Conservation (phyloP, 2,113 vertebrate genomes). For the Myiopsitta monachus region DNA sequence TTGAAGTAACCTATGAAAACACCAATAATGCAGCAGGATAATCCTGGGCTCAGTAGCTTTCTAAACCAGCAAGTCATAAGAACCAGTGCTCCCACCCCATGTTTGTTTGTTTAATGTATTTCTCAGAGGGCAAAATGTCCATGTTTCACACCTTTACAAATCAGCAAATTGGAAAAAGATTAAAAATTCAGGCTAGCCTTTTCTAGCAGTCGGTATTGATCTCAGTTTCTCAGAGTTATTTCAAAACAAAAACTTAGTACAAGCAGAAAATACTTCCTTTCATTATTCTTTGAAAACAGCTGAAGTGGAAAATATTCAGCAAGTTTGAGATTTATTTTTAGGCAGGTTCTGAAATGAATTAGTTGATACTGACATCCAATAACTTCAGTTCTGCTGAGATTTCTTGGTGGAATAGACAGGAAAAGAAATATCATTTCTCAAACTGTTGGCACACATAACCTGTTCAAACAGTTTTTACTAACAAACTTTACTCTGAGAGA, state of each 20-base stretch:
- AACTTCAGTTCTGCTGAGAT: not conserved
- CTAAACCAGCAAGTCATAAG: not conserved
- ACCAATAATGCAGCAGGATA: not conserved
- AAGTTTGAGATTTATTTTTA: not conserved
- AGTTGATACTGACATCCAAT: not conserved
- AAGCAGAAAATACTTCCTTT: not conserved
- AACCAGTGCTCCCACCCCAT: not conserved
- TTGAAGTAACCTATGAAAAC: not conserved
- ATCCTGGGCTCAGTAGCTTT: not conserved
- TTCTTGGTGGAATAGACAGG: not conserved
- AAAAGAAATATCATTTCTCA: not conserved
- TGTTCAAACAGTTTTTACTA: not conserved
- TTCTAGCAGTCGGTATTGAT: not conserved
- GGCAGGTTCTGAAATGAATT: not conserved
- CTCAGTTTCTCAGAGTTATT: not conserved
- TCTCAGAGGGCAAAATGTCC: not conserved
- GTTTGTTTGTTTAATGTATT: not conserved
- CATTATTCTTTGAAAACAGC: not conserved
- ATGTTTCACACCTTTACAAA: not conserved
- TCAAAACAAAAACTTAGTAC: not conserved
- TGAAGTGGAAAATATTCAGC: not conserved
- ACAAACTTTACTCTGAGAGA: not conserved
- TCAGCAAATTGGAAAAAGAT: not conserved
- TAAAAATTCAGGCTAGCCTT: not conserved
- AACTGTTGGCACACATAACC: not conserved